Evolutionary conservation across 2,797 vertebrate genomes (phyloP), one percentile per base, ranked within the genome.

Genomic region (Poecilia picta): DNA sequence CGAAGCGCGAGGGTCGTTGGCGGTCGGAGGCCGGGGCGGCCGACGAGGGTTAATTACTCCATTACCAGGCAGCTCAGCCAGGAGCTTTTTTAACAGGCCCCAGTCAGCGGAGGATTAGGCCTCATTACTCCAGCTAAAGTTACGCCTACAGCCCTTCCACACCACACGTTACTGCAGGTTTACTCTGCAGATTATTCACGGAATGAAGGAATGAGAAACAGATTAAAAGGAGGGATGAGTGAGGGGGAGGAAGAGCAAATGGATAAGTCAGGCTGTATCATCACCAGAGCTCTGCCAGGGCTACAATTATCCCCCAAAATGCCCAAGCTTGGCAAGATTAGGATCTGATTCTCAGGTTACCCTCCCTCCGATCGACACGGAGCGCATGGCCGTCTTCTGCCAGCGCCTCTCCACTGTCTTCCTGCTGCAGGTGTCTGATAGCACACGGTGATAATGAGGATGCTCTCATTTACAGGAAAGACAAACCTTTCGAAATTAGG

Each of bases 111-210:
- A 96, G 95, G 97, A 98, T 98, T 98, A 97, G 97, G 98, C 97
- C 97, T 98, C 97, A 97, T 98, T 99, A 99, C 98, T 97, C 96
- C 96, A 97, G 97, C 97, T 98, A 98, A 98, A 97, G 97, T 96
- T 97, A 97, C 97, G 97, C 91, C 89, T 68, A 91, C 93, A 96
- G 97, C 97, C 97, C 96, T 93, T 95, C 93, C 94, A 86, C 91
- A 74, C 87, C 74, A 90, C 93, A 95, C 95, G 92, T 95, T 94
- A 94, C 95, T 85, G 90, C 66, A 90, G 94, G 95, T 95, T 96
- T 96, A 91, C 97, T 90, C 96, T 94, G 89, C 91, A 85, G 96
- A 96, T 98, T 97, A 97, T 95, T 96, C 95, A 97, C 96, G 91
- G 33, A 73, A 80, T 78, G 82, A 66, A 73, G 81, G 64, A 85